A percentile compares a stretch with the other conserved stretches of the same genome.
Evolutionary conservation across 2,113 vertebrate species (phyloP).

Genomic region (Saguinus imperator): DNA sequence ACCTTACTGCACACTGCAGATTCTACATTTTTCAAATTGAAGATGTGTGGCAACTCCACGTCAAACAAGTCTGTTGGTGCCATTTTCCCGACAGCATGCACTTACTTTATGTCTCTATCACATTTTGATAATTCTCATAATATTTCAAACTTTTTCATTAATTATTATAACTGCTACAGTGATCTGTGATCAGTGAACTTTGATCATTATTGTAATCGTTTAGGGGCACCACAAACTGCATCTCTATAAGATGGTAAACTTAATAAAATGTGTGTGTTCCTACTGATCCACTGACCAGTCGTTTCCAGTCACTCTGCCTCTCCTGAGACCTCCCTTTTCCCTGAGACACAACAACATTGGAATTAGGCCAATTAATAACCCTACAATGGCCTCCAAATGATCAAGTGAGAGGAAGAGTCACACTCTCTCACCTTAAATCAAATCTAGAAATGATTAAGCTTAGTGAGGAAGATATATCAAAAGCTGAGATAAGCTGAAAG

Average conservation of each 20-base stretch:
- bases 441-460: neutral
- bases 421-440: neutral
- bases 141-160: neutral
- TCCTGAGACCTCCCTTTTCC: neutral
- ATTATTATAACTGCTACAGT: neutral
- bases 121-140: neutral
- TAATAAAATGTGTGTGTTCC: neutral
- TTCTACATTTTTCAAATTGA: neutral
- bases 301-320: neutral
- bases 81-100: neutral
- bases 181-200: neutral
- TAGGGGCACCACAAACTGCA: neutral
- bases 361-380: neutral
- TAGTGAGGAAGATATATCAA: neutral
- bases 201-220: neutral
- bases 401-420: neutral
- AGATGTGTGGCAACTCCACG: neutral
- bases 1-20: neutral
- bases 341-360: neutral
- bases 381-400: neutral
- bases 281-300: neutral
- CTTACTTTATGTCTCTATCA: neutral
- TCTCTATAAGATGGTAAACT: neutral
- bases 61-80: neutral
- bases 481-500: neutral